Conservation (phyloP, 2,797 vertebrate genomes). For the Poeciliopsis infans region DNA sequence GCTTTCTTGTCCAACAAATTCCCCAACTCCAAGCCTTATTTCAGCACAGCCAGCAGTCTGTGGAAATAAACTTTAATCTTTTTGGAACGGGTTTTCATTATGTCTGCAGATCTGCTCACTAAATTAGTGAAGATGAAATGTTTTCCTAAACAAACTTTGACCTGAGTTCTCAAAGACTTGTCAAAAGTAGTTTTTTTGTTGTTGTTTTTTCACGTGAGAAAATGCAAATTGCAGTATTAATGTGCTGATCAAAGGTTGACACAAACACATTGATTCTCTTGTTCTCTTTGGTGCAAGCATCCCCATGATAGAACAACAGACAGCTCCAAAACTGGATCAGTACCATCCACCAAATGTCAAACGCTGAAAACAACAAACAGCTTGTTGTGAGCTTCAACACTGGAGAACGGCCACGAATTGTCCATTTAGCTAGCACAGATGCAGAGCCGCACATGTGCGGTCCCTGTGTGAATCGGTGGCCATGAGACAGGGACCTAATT, state of each 20-base stretch:
- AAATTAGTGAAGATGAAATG: conserved; percentile 26
- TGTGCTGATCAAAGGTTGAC: conserved; percentile 36
- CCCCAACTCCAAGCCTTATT: conserved; percentile 26
- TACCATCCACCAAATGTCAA: conserved; percentile 13
- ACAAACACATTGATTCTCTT: conserved; percentile 64
- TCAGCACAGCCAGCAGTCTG: conserved; percentile 29
- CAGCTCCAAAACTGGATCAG: conserved; percentile 26
- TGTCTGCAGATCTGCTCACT: conserved; percentile 18
- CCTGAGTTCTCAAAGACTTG: conserved; percentile 16
- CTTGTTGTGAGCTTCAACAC: conserved; percentile 41
- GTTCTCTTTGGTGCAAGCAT: conserved; percentile 34
- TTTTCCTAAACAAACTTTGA: conserved; percentile 40
- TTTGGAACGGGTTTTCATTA: conserved; percentile 25
- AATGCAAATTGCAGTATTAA: conserved; percentile 23
- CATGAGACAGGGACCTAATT: conserved; percentile 42
- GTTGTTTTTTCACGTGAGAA: conserved; percentile 10
- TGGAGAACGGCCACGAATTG: conserved; percentile 31
- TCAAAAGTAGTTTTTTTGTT: conserved; percentile 1
- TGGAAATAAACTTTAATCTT: conserved; percentile 39
- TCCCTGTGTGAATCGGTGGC: conserved; percentile 29
- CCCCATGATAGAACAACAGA: conserved; percentile 21
- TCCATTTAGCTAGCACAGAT: conserved; percentile 31
- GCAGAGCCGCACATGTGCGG: conserved; percentile 13
- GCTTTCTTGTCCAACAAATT: conserved; percentile 21
- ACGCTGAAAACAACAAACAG: conserved; percentile 44